These are phyloP conservation scores for Apis laboriosa DNA, from an alignment of 1,140 invertebrate genomes.

Conservation along the genomic window DNA sequence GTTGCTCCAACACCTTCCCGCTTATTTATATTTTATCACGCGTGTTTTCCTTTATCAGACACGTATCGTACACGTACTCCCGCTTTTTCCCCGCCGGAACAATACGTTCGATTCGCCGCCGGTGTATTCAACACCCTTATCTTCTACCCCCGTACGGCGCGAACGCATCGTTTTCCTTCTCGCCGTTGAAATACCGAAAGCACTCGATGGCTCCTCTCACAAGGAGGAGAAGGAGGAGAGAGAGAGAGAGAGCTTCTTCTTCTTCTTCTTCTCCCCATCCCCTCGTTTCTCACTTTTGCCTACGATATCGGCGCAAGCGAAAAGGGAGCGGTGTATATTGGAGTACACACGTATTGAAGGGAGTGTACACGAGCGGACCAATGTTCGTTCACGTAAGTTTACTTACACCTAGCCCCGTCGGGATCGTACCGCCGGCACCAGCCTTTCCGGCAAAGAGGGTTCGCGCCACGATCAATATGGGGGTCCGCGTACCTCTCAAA, in stretches of 20 bases:
- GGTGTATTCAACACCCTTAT: slow-evolving; percentile 52
- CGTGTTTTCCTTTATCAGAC: slow-evolving; percentile 4
- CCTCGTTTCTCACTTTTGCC: slow-evolving; percentile 19
- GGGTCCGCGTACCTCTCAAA: slow-evolving; percentile 68
- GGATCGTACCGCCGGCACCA: slow-evolving; percentile 53
- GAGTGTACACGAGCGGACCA: slow-evolving; percentile 43
- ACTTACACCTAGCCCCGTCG: slow-evolving; percentile 69
- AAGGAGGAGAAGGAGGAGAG: background rate
- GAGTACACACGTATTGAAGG: too few species aligned
- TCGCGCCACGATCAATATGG: slow-evolving; percentile 77
- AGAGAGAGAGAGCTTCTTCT: background rate
- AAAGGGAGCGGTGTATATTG: too few species aligned
- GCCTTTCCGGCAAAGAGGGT: slow-evolving; percentile 75
- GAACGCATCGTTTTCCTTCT: slow-evolving; percentile 51
- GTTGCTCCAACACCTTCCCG: background rate
- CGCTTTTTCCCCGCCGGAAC: background rate
- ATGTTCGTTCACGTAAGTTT: slow-evolving; percentile 70
- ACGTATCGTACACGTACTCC: background rate
- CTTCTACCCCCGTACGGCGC: slow-evolving; percentile 27
- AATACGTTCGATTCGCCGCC: slow-evolving; percentile 38
- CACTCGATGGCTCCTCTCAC: slow-evolving; percentile 57
- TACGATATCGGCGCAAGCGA: background rate
- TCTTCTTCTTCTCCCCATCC: background rate
- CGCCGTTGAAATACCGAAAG: slow-evolving; percentile 45
- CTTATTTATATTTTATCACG: background rate